phyloP scores from a whole-genome alignment of 1,140 invertebrate species.

The Neodiprion lecontei region DNA sequence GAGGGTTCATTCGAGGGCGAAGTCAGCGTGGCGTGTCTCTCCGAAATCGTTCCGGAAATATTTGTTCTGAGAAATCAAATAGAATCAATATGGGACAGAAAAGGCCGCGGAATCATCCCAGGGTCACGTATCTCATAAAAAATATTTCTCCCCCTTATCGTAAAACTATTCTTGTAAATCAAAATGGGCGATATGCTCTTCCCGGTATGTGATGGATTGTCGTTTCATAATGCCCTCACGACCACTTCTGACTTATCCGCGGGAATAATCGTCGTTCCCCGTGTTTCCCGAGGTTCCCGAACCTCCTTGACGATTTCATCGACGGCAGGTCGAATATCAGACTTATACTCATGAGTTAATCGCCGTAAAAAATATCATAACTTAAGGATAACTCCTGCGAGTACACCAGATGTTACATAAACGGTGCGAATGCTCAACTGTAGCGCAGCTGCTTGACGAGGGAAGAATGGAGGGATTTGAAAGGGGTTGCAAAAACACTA shows the following conservation, averaged over 20 bases:
- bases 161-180: conserved; percentile 8
- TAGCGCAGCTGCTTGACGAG: neutral
- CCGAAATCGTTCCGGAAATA: neutral
- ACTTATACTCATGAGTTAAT: no score
- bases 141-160: neutral
- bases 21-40: neutral
- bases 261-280: no score
- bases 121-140: conserved; percentile 7
- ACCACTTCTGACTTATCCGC: neutral
- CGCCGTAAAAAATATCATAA: neutral
- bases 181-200: neutral
- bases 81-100: neutral
- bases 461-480: neutral
- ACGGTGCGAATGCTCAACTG: no score
- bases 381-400: neutral
- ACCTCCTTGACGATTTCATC: no score
- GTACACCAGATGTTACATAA: neutral
- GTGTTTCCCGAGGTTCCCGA: no score
- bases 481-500: neutral
- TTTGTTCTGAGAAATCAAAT: conserved; percentile 5
- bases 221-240: neutral
- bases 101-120: neutral
- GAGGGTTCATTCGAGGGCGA: no score
- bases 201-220: neutral
- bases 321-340: no score